phyloP scores from a whole-genome alignment of 1,140 invertebrate genomes.

The Conus betulinus region DNA sequence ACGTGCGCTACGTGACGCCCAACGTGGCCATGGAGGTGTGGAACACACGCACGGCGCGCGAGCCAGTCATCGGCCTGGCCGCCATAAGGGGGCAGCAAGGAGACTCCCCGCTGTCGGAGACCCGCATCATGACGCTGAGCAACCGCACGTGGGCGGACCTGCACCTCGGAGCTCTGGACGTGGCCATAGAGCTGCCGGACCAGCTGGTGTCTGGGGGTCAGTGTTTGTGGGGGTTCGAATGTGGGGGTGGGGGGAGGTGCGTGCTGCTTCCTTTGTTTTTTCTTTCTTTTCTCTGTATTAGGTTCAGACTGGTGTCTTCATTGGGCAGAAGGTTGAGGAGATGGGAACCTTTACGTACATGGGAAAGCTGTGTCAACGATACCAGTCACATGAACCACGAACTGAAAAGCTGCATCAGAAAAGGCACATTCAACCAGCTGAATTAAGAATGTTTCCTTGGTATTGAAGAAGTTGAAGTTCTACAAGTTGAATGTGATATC shows the following conservation, averaged over 20 bases:
- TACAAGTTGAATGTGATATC: too few species aligned
- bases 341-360: too few species aligned
- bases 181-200: slow-evolving; percentile 63
- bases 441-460: too few species aligned
- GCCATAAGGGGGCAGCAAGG: slow-evolving; percentile 19
- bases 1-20: slow-evolving; percentile 60
- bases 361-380: too few species aligned
- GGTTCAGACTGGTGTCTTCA: too few species aligned
- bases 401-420: too few species aligned
- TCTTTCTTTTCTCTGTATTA: neutral
- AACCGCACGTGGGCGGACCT: slow-evolving; percentile 49
- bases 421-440: too few species aligned
- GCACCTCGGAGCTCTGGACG: slow-evolving; percentile 55
- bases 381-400: too few species aligned
- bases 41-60: slow-evolving; percentile 46
- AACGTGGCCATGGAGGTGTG: slow-evolving; percentile 69
- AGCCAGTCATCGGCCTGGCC: slow-evolving; percentile 63
- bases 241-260: neutral
- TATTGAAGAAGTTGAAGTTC: too few species aligned
- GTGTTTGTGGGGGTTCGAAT: neutral
- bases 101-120: slow-evolving; percentile 39
- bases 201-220: slow-evolving; percentile 48
- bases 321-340: too few species aligned
- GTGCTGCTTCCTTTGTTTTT: neutral
- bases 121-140: slow-evolving; percentile 48